Base-by-base conservation (phyloP, 2,113 vertebrate species). In the Coregonus clupeaformis region DNA sequence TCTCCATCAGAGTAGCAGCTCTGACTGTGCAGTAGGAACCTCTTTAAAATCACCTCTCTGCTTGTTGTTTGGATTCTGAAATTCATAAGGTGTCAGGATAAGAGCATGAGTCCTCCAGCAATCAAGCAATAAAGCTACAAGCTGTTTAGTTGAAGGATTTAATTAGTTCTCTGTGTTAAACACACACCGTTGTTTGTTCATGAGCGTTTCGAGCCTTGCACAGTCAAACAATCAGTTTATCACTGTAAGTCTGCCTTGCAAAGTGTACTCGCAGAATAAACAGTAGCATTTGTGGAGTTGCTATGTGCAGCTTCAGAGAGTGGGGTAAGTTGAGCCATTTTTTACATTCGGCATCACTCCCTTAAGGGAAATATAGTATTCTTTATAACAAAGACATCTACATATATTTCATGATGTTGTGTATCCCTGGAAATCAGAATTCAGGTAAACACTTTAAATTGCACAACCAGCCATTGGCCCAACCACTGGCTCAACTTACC, bases 31-130 rank as follows among this genome's bases (percentile, higher is more conserved):
- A 16, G 16, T 1, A 52, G 49, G 3, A 27, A 36, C 25, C 16
- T 64, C 55, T 76, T n/a, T 30, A 69, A 68, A 79, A 24, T 14
- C 55, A 67, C 59, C 62, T 75, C 69, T 60, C 24, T 45, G 16
- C 79, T 42, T 42, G 36, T 49, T 76, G 42, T 68, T 66, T 73
- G 59, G 18, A 45, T 62, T 74, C 32, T 59, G 72, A 69, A 64
- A 11, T 16, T 20, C 11, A 16, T 12, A 32, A 22, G 20, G 57
- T 72, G 57, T 63, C 16, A 24, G 30, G 18, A 30, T 9, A 25
- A 63, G 55, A 72, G 4, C 27, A 60, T 4, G 0, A 11, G 36
- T 42, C 36, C 36, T 42, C 36, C 9, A 11, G 36, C 11, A 11
- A 11, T 11, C 9, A 49, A 49, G 76, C 72, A 81, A 76, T 32